phyloP scores from a whole-genome alignment of 2,113 vertebrate species.

The Misgurnus mizolepis region DNA sequence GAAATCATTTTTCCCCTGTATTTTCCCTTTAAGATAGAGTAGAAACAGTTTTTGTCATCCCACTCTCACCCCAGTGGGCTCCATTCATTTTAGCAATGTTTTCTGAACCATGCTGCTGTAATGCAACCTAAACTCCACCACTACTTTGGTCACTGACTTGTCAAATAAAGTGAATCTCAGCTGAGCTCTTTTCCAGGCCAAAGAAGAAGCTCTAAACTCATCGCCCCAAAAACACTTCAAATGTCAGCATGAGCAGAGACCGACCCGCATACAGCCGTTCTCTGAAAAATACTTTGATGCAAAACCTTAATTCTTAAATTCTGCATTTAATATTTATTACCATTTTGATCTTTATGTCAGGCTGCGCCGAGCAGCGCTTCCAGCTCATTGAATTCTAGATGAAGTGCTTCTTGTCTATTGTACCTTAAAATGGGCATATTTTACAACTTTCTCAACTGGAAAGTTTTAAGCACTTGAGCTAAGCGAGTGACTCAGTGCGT shows the following conservation, averaged over 20 bases:
- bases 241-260: background rate
- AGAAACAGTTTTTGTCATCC: too few relatives aligned
- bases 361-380: constrained; percentile 9
- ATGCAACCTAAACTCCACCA: constrained; percentile 40
- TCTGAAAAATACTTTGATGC: background rate
- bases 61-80: constrained; percentile 8
- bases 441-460: constrained; percentile 13
- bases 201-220: background rate
- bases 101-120: constrained; percentile 47
- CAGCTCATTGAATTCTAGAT: background rate
- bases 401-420: constrained; percentile 11
- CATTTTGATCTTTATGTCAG: constrained; percentile 29
- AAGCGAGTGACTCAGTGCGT: constrained; percentile 27
- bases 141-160: constrained; percentile 50
- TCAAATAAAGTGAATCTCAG: constrained; percentile 48
- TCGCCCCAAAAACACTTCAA: background rate
- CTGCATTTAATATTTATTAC: constrained; percentile 32
- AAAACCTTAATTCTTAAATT: constrained; percentile 26
- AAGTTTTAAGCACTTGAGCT: constrained; percentile 37
- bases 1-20: too few relatives aligned
- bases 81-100: constrained; percentile 40
- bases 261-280: background rate
- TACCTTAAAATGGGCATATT: constrained; percentile 37
- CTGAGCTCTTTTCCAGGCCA: constrained; percentile 9
- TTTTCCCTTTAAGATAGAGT: too few relatives aligned